Evolutionary conservation across 2,113 vertebrate species (phyloP), one percentile per base, ranked within the genome.

Genomic region (Orientallactaga bullata): DNA sequence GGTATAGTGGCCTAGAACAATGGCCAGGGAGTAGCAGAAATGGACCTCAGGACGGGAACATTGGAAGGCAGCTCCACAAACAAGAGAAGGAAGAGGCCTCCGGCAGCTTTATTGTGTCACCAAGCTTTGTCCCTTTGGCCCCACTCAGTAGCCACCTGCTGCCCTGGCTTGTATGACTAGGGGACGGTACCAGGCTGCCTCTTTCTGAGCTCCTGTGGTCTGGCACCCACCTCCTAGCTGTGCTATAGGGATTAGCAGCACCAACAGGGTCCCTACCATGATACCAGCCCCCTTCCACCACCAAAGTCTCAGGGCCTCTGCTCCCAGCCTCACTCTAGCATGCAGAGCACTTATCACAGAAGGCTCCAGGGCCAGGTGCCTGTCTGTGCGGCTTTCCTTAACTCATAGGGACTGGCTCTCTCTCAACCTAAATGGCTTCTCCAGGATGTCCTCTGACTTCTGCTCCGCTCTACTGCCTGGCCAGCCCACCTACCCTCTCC

Each of bases 11-110:
- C 39, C 68, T 37, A 17, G 9, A 58, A 28, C 0, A 1, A 8
- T 20, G 32, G 63, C 65, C 23, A 2, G 1, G 23, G 51, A 1
- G 3, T 12, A n/a, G 4, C 9, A 0, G 24, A 60, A 30, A 35
- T 65, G 28, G 51, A 55, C 9, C 16, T 11, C 18, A n/a, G 58
- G 42, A 20, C 5, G 3, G 32, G 39, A 13, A 5, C 35, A 5
- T 37, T 7, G 13, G 55, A 47, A 26, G 63, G 88, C 26, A 20
- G 17, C 35, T 65, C 60, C 47, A n/a, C 47, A 73, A 71, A 83
- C 0, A 2, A 74, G 58, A 21, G 63, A 16, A 58, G 24, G 12
- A 30, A 30, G 11, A 7, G 4, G 47, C 37, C 60, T 30, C 16
- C 63, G 68, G 51, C 28, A 47, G 11, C 37, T 65, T 7, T n/a